Evolutionary conservation across 2,888 invertebrate species (phyloP), one percentile per base, ranked within the genome.

Genomic region (Hypena proboscidalis): DNA sequence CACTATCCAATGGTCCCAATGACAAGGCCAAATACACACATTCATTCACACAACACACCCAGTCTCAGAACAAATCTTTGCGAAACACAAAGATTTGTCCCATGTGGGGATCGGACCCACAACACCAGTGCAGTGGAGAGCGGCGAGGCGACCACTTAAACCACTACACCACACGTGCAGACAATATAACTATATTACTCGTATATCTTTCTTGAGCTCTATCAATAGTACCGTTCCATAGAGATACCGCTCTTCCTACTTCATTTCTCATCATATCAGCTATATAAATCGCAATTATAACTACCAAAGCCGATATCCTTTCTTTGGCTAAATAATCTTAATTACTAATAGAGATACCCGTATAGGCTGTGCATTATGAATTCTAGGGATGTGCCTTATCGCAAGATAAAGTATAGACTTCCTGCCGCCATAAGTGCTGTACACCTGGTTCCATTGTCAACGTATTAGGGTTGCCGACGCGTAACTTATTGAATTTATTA

Each of bases 391-490:
- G 68, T 67, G 44, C 38, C 53, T 51, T 77, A 77, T 77, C 77
- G 64, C 48, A 19, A 52, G 58, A 62, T 61, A 63, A 59, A 59
- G 51, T 51, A 51, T 51, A 54, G 51, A 52, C 54, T 73, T 71
- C 67, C 65, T 50, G 61, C 59, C 53, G 56, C 67, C 67, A 54
- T 62, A 66, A 50, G 49, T 46, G 62, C 38, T 50, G 68, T 63
- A 61, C 77, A 77, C 77, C 76, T 77, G 78, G 76, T 66, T 59
- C 62, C 63, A 65, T 59, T 61, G 67, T 70, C 67, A 64, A 60
- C 69, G 37, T 27, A 39, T 46, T 57, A 72, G 69, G 74, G 68
- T 30, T 70, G 45, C n/a, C 40, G 27, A 26, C 36, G 25, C 31
- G 9, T 31, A 41, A 56, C 51, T 56, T 34, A 53, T 41, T 51